Evolutionary conservation across 2,888 invertebrate genomes (phyloP).

Genomic region (Tinea trinotella): DNA sequence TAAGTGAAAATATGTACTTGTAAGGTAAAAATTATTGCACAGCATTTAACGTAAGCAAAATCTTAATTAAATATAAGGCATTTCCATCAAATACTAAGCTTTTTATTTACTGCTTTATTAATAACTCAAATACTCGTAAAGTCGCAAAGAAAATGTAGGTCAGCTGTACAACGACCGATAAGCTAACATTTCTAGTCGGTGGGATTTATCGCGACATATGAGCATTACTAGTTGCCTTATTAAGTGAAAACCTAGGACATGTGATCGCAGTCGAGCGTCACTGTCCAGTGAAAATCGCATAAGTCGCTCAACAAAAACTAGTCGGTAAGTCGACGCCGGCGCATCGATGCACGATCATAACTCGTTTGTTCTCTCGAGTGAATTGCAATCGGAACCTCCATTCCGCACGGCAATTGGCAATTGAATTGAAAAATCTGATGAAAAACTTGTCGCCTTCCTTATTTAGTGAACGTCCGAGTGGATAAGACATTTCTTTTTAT

Average conservation of each 20-base stretch:
- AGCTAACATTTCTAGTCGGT: conserved; percentile 6
- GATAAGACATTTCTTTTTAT: conserved; percentile 10
- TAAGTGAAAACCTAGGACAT: conserved; percentile 37
- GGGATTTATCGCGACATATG: conserved; percentile 25
- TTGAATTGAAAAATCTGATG: conserved; percentile 3
- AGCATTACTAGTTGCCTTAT: conserved; percentile 34
- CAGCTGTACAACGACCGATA: conserved; percentile 19
- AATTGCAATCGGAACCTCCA: conserved; percentile 8
- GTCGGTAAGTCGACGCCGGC: conserved; percentile 11
- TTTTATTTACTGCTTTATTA: background rate
- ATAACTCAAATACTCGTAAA: background rate
- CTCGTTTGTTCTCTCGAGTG: background rate
- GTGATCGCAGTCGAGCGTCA: conserved; percentile 22
- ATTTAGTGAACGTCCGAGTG: background rate
- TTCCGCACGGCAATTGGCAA: conserved; percentile 2
- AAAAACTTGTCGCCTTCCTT: conserved; percentile 12
- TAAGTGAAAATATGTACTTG: background rate
- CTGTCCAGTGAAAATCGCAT: conserved; percentile 32
- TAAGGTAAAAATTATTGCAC: too few species aligned
- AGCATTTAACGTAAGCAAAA: too few species aligned
- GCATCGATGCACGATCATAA: conserved; percentile 15
- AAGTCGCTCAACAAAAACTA: conserved; percentile 20
- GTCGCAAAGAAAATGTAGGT: conserved; percentile 7
- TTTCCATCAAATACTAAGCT: background rate
- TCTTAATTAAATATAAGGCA: too few species aligned